Evolutionary conservation across 2,113 vertebrate genomes (phyloP).

Genomic region (Pterocles orientalis): DNA sequence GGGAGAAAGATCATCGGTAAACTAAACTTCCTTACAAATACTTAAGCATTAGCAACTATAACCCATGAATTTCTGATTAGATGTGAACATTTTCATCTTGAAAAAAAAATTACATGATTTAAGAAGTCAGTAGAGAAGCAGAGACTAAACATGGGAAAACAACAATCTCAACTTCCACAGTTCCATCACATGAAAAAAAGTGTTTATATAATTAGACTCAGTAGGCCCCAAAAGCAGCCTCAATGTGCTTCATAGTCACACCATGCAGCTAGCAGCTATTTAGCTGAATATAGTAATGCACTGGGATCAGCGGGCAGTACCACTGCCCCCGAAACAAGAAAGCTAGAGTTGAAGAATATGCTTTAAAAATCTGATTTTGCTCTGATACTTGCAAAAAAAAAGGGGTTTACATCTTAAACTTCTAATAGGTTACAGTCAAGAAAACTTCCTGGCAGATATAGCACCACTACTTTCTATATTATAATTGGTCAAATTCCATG

Average conservation of each 20-base stretch:
- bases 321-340: background rate
- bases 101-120: background rate
- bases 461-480: background rate
- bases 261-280: constrained; percentile 15
- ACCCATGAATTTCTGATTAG: background rate
- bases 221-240: background rate
- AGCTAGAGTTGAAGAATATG: background rate
- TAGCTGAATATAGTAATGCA: background rate
- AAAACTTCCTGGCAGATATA: background rate
- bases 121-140: background rate
- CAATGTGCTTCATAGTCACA: background rate
- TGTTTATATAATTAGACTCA: background rate
- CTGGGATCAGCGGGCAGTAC: background rate
- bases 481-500: background rate
- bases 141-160: background rate
- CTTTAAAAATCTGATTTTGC: background rate
- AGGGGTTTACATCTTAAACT: background rate
- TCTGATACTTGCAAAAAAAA: background rate
- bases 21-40: background rate
- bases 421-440: background rate
- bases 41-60: background rate
- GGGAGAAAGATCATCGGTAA: background rate
- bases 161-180: background rate
- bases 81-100: background rate
- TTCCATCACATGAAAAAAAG: background rate